phyloP scores from a whole-genome alignment of 2,888 invertebrate species.

The Lottia scabra region DNA sequence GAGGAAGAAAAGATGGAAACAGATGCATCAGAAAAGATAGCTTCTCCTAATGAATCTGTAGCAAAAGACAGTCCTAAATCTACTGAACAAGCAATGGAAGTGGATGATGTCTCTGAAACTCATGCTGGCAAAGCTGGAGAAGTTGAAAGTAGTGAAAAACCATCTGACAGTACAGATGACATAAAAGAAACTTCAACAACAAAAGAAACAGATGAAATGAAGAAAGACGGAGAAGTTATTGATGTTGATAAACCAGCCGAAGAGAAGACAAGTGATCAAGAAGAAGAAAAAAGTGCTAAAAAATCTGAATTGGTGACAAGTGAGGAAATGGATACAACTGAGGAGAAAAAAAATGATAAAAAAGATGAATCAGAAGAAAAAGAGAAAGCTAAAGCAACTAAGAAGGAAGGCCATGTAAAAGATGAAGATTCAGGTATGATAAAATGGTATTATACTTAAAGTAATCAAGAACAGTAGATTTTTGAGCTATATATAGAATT shows the following conservation, averaged over 20 bases:
- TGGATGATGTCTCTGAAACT: neutral
- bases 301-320: neutral
- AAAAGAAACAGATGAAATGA: conserved; percentile 7
- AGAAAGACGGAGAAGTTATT: conserved; percentile 5
- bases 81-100: neutral
- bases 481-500: too few relatives aligned
- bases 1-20: conserved; percentile 12
- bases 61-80: neutral
- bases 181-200: neutral
- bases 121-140: neutral
- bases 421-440: neutral
- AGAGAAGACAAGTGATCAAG: neutral
- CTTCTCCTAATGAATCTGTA: neutral
- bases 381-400: conserved; percentile 6
- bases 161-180: neutral
- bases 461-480: too few relatives aligned
- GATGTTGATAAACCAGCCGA: conserved; percentile 9
- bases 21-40: neutral
- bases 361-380: neutral
- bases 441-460: too few relatives aligned
- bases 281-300: neutral
- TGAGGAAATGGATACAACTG: neutral
- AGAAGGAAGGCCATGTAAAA: neutral
- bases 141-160: conserved; percentile 3
- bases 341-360: neutral